phyloP scores from a whole-genome alignment of 2,113 vertebrate species.

The Pluvialis apricaria region DNA sequence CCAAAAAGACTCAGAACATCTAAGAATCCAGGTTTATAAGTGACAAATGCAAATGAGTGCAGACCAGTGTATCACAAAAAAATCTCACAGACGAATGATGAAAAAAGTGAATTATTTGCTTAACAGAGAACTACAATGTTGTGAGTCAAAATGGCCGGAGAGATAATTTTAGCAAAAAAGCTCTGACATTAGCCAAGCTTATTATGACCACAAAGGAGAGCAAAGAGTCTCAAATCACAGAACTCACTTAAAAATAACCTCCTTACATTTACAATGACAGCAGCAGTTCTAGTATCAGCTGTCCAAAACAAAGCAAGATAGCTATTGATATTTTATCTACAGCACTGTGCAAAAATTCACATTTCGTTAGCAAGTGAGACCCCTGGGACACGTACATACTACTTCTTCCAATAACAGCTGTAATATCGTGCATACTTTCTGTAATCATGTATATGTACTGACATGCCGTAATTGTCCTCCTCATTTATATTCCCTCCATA shows the following conservation, averaged over 20 bases:
- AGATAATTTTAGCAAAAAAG: background rate
- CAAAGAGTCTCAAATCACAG: background rate
- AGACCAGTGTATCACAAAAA: background rate
- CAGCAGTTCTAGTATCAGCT: background rate
- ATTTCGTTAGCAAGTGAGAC: background rate
- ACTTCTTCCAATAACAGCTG: background rate
- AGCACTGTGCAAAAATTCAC: background rate
- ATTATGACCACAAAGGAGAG: background rate
- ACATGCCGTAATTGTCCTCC: background rate
- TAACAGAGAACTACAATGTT: background rate
- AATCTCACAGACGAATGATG: background rate
- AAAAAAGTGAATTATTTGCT: background rate
- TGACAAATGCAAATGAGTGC: constrained; percentile 6
- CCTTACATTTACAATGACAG: background rate
- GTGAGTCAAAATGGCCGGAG: background rate
- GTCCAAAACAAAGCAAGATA: background rate
- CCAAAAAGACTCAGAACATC: background rate
- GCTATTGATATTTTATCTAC: background rate
- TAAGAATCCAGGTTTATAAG: background rate
- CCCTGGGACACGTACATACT: background rate
- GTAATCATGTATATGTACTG: background rate
- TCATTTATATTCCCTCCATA: background rate
- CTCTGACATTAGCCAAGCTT: background rate
- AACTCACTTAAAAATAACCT: background rate
- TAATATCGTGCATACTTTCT: background rate